These are phyloP conservation scores for Eristalis intricaria DNA, from an alignment of 2,888 invertebrate genomes.

Conservation along the genomic window DNA sequence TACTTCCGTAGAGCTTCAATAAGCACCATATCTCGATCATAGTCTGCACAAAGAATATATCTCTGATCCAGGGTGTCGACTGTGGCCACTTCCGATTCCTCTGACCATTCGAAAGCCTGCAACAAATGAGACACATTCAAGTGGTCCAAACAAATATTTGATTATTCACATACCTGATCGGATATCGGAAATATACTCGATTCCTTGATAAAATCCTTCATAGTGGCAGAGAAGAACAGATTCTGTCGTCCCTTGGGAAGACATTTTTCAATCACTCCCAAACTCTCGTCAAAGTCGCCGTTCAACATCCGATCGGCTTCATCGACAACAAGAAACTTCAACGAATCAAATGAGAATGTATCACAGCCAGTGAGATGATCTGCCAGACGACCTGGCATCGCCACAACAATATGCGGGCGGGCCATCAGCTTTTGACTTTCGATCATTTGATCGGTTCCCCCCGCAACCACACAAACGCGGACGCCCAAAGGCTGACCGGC, in stretches of 20 bases:
- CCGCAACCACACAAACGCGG: conserved; percentile 93
- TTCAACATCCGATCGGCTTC: conserved; percentile 93
- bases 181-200: conserved; percentile 84
- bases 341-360: conserved; percentile 89
- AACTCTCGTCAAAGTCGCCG: conserved; percentile 91
- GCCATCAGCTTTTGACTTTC: conserved; percentile 92
- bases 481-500: conserved; percentile 94
- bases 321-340: conserved; percentile 95
- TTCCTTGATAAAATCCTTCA: conserved; percentile 90
- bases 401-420: conserved; percentile 96
- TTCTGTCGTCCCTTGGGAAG: conserved; percentile 92
- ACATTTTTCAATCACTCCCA: conserved; percentile 89
- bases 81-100: conserved; percentile 88
- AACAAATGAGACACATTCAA: conserved; percentile 1
- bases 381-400: conserved; percentile 97
- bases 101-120: conserved; percentile 84
- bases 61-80: conserved; percentile 95
- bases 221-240: conserved; percentile 96
- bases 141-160: background rate
- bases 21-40: conserved; percentile 95
- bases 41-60: conserved; percentile 94
- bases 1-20: conserved; percentile 91
- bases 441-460: conserved; percentile 95
- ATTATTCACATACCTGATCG: conserved; percentile 83
- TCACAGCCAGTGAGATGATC: conserved; percentile 95